These are phyloP conservation scores for Sandelia bainsii DNA, from an alignment of 2,797 vertebrate species.

Conservation along the genomic window DNA sequence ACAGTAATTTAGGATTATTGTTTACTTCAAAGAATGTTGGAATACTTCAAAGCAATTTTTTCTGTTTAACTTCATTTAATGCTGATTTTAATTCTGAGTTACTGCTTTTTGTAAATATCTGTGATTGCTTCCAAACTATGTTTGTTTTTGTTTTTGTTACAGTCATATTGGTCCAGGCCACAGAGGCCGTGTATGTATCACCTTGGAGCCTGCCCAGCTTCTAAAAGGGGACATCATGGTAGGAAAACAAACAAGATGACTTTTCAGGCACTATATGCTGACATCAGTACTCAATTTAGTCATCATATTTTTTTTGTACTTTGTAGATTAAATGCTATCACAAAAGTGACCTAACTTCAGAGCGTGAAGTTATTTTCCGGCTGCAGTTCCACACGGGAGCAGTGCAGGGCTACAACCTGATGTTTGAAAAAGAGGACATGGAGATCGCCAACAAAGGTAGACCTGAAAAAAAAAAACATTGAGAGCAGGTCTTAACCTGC, in stretches of 20 bases:
- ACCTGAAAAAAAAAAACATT: not conserved
- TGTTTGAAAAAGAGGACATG: slow-evolving; percentile 93
- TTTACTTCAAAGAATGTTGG: slow-evolving; percentile 28
- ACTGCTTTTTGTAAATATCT: slow-evolving; percentile 37
- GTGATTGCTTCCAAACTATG: slow-evolving; percentile 27
- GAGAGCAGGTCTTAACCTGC: slow-evolving; percentile 52
- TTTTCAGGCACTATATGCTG: not conserved
- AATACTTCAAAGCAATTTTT: slow-evolving; percentile 36
- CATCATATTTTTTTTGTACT: slow-evolving; percentile 6
- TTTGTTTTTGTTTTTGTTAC: slow-evolving; percentile 43
- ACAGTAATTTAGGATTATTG: slow-evolving; percentile 12
- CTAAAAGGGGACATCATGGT: slow-evolving; percentile 98
- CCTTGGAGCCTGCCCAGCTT: slow-evolving; percentile 92
- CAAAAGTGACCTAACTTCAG: slow-evolving; percentile 86
- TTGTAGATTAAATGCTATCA: slow-evolving; percentile 94
- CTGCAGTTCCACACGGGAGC: slow-evolving; percentile 97
- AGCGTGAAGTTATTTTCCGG: slow-evolving; percentile 90
- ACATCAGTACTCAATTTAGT: not conserved
- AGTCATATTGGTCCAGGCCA: slow-evolving; percentile 88
- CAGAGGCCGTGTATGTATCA: slow-evolving; percentile 88
- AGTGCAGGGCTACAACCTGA: slow-evolving; percentile 87
- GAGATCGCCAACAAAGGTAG: slow-evolving; percentile 92
- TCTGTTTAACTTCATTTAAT: slow-evolving; percentile 29
- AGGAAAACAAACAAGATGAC: slow-evolving; percentile 49
- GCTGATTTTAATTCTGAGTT: slow-evolving; percentile 25